phyloP scores from a whole-genome alignment of 2,113 vertebrate species.

The Bufo bufo region DNA sequence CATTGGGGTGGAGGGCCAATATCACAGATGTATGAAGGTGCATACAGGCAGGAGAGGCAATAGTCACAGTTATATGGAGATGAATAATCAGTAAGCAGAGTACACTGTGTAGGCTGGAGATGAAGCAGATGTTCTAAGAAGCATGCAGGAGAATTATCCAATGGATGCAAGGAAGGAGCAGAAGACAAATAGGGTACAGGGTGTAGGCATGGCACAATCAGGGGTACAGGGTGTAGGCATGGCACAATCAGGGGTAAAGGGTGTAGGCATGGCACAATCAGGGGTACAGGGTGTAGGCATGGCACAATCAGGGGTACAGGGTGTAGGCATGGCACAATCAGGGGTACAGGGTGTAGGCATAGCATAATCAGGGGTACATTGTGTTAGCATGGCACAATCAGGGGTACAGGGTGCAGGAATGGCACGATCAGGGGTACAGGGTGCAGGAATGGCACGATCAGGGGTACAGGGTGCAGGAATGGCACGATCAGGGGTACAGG shows the following conservation, averaged over 20 bases:
- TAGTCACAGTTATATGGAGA: not conserved
- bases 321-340: not conserved
- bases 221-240: not conserved
- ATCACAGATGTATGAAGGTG: not conserved
- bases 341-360: no score
- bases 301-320: not conserved
- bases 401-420: no score
- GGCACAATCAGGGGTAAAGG: no score
- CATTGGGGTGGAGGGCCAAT: not conserved
- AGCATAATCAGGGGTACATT: no score
- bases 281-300: not conserved
- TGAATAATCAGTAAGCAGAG: not conserved
- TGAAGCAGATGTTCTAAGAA: not conserved
- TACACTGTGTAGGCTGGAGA: not conserved
- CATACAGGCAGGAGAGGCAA: not conserved
- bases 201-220: not conserved
- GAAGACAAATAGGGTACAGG: not conserved
- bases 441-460: no score
- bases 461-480: no score
- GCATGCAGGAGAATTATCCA: not conserved
- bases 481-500: no score
- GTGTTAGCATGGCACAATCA: no score
- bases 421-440: no score
- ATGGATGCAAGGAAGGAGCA: not conserved
- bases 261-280: no score